Conservation (phyloP, 1,140 invertebrate genomes). For the Apis laboriosa region DNA sequence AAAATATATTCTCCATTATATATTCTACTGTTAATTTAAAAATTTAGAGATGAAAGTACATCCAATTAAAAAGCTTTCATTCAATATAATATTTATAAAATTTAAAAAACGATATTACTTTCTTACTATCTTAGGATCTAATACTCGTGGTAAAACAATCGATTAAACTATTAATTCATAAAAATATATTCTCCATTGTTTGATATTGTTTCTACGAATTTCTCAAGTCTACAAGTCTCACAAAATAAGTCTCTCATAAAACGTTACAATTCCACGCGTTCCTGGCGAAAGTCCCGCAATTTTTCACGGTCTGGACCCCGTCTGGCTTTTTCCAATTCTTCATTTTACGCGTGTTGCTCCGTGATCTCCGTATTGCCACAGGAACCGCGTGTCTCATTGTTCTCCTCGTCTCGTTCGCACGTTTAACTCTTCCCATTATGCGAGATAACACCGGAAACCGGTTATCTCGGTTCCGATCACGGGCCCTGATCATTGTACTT, state of each 20-base stretch:
- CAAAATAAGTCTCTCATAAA: neutral
- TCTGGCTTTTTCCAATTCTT: slow-evolving; percentile 1
- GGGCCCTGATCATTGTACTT: slow-evolving; percentile 67
- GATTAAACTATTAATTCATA: too few relatives aligned
- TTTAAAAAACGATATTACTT: too few relatives aligned
- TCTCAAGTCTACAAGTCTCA: too few relatives aligned
- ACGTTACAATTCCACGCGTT: neutral
- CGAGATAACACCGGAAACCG: slow-evolving; percentile 60
- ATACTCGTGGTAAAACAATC: too few relatives aligned
- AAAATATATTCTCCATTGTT: too few relatives aligned
- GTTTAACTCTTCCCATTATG: slow-evolving; percentile 40
- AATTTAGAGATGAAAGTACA: too few relatives aligned
- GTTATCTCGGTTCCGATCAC: slow-evolving; percentile 70
- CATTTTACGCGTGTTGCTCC: slow-evolving; percentile 17
- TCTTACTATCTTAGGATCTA: too few relatives aligned
- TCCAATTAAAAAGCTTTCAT: too few relatives aligned
- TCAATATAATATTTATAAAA: too few relatives aligned
- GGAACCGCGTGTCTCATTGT: slow-evolving; percentile 36
- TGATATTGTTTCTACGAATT: too few relatives aligned
- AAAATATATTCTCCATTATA: too few relatives aligned
- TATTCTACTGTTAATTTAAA: too few relatives aligned
- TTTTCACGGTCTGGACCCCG: neutral
- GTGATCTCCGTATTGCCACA: neutral
- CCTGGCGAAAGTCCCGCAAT: neutral
- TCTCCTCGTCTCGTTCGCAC: slow-evolving; percentile 15